Conservation (phyloP, 37 sponge, comb jelly and placozoan genomes). For the Diacarnus erythraeanus region DNA sequence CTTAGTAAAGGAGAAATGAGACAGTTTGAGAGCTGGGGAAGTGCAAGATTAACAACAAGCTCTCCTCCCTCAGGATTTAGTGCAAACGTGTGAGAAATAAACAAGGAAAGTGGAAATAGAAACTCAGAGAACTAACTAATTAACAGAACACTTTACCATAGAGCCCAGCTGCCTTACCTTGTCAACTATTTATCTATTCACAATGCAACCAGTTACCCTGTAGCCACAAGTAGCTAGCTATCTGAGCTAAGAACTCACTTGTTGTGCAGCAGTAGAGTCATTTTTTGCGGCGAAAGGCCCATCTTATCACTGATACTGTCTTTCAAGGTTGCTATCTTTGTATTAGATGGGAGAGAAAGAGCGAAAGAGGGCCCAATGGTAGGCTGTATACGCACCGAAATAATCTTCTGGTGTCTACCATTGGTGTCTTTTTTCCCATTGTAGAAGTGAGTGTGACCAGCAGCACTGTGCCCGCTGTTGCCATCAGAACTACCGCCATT, state of each 20-base stretch:
- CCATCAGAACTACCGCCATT: neutral
- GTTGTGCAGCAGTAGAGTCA: conserved; percentile 50
- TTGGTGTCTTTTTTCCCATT: conserved; percentile 2
- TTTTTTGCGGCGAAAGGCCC: conserved; percentile 66
- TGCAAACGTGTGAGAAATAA: no score
- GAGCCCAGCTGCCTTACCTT: neutral
- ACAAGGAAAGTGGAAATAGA: no score
- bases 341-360: conserved; percentile 21
- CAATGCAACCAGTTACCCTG: neutral
- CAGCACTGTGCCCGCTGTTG: neutral
- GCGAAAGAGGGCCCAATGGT: conserved; percentile 55
- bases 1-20: no score
- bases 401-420: neutral
- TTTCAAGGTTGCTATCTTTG: conserved; percentile 39
- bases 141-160: no score
- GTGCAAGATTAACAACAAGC: no score
- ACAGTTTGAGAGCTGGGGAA: no score
- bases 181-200: neutral
- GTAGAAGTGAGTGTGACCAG: neutral
- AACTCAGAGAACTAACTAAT: no score
- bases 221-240: conserved; percentile 6
- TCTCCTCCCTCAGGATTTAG: no score
- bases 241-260: conserved; percentile 30
- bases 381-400: conserved; percentile 54
- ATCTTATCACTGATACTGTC: conserved; percentile 62